Evolutionary conservation across 2,888 invertebrate genomes (phyloP), one percentile per base, ranked within the genome.

Genomic region (Agrochola macilenta): DNA sequence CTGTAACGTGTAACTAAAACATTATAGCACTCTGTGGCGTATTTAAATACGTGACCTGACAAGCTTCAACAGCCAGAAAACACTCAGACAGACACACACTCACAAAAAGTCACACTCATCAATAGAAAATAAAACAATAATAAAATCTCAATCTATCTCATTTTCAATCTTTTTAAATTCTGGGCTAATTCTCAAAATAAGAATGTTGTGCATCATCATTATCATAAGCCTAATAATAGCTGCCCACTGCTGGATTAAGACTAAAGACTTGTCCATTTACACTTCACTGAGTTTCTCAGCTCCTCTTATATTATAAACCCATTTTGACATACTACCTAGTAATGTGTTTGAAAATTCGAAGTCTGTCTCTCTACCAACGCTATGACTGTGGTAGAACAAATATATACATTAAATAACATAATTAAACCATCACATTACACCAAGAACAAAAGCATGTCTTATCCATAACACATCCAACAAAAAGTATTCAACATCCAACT

Each of bases 361-460:
- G 23, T 23, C 4, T 54, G 23, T 54, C 9, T 23, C 23, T 54
- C 23, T 54, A 54, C 54, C 9, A 23, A n/a, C 4, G 23, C 57
- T n/a, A 12, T 12, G n/a, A 12, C 54, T n/a, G 54, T 7, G 1
- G n/a, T n/a, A 54, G 26, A 14, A 58, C 26, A 26, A 26, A 20
- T 5, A 64, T 43, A 70, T 20, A 20, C 52, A 71, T 39, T 54
- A 49, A 79, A 71, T 68, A 66, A 79, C 43, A 58, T 60, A 74
- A 75, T 79, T 46, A 69, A 74, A 63, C 49, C 35, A 63, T 9
- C 46, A 39, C 14, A 66, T 23, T 20, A 26, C 30, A 8, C 12
- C 0, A 52, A 9, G 68, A 69, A 82, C 71, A 80, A 84, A 75
- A 69, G 74, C 69, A 75, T 69, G 43, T 65, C 72, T 30, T 58